phyloP scores from a whole-genome alignment of 2,888 invertebrate species.

The Coremacera marginata region DNA sequence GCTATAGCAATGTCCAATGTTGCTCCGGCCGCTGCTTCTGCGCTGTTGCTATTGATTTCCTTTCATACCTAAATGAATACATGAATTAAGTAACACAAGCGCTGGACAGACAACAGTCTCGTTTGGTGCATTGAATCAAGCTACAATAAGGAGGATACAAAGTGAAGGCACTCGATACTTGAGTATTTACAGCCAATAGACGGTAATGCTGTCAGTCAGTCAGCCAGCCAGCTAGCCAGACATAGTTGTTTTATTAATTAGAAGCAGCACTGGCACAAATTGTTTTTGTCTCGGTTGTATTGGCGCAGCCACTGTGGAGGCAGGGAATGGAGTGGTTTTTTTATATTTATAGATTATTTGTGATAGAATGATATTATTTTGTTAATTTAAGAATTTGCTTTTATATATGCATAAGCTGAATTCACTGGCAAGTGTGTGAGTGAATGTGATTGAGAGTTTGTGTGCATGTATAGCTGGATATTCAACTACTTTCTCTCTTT shows the following conservation, averaged over 20 bases:
- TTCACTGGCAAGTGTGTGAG: constrained; percentile 33
- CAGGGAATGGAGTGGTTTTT: neutral
- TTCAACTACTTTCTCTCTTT: neutral
- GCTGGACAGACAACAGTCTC: neutral
- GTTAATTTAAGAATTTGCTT: neutral
- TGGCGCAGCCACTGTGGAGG: constrained; percentile 47
- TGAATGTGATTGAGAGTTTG: neutral
- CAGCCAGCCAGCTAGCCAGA: constrained; percentile 43
- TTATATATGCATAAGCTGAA: constrained; percentile 19
- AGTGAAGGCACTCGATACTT: no score
- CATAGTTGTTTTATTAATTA: neutral
- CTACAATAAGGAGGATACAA: no score
- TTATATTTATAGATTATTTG: constrained; percentile 60
- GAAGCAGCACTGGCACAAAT: neutral
- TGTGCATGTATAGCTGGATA: constrained; percentile 13
- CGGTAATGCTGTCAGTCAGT: constrained; percentile 45
- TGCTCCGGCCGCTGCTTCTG: neutral
- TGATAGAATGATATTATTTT: constrained; percentile 62
- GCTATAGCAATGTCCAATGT: neutral
- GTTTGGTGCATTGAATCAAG: constrained; percentile 50
- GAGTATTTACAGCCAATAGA: no score
- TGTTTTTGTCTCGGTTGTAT: neutral
- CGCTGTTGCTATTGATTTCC: neutral
- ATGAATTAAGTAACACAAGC: constrained; percentile 1
- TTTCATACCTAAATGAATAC: neutral